Percentiles rank a stretch among this genome's conserved stretches.
Conservation (phyloP, 2,888 invertebrate genomes). For the Tuta absoluta region DNA sequence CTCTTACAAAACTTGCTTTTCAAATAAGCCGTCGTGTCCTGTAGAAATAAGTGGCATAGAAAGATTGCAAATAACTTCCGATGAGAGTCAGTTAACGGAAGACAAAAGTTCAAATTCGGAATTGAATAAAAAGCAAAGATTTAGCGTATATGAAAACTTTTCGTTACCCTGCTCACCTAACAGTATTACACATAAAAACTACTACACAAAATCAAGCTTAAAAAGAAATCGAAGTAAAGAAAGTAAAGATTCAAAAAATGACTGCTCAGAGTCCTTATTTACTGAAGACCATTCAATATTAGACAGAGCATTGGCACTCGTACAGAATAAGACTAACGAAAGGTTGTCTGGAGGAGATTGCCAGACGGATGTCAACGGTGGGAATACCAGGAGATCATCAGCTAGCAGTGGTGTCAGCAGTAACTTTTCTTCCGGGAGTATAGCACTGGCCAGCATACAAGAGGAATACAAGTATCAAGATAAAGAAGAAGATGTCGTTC, state of each 20-base stretch:
- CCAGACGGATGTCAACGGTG: slow-evolving; percentile 43
- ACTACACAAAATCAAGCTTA: slow-evolving; percentile 62
- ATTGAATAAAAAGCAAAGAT: slow-evolving; percentile 47
- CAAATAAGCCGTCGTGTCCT: slow-evolving; percentile 43
- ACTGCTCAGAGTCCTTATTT: slow-evolving; percentile 39
- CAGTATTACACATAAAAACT: slow-evolving; percentile 65
- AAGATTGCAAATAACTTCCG: slow-evolving; percentile 52
- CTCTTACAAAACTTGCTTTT: slow-evolving; percentile 64
- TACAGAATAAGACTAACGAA: slow-evolving; percentile 71
- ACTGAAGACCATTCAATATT: slow-evolving; percentile 47
- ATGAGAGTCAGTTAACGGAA: slow-evolving; percentile 38
- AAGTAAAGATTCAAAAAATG: slow-evolving; percentile 34
- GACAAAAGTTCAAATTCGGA: slow-evolving; percentile 23
- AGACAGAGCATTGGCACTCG: slow-evolving; percentile 63
- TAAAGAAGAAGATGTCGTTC: slow-evolving; percentile 84
- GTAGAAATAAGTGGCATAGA: slow-evolving; percentile 65
- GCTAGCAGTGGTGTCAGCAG: slow-evolving; percentile 75
- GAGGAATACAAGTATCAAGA: slow-evolving; percentile 90
- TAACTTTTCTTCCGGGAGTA: slow-evolving; percentile 64
- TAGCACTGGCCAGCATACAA: slow-evolving; percentile 81
- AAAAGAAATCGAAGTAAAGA: slow-evolving; percentile 45
- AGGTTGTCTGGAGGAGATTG: slow-evolving; percentile 54
- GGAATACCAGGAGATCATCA: slow-evolving; percentile 70
- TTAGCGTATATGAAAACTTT: slow-evolving; percentile 69
- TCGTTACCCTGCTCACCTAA: slow-evolving; percentile 71